Evolutionary conservation across 2,888 invertebrate species (phyloP).

Genomic region (Hydraecia micacea): DNA sequence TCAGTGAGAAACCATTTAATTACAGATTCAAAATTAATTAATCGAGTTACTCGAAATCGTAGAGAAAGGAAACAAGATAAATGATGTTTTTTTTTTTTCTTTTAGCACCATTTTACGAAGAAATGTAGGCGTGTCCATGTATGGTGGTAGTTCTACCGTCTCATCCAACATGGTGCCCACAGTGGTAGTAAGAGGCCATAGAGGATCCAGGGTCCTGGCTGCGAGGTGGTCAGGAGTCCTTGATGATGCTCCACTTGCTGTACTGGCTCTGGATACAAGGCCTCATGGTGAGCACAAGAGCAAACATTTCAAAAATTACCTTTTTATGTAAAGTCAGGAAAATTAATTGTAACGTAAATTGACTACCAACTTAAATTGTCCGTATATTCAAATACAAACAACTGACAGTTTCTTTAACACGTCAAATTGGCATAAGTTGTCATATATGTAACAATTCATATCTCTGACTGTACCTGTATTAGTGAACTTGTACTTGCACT

Average conservation of each 20-base stretch:
- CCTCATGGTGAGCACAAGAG: slow-evolving; percentile 80
- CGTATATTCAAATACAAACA: no score
- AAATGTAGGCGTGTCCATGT: slow-evolving; percentile 88
- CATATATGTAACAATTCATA: no score
- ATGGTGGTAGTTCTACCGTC: slow-evolving; percentile 81
- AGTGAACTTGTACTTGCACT: no score
- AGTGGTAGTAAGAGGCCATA: slow-evolving; percentile 84
- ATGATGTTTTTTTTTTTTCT: slow-evolving; percentile 13
- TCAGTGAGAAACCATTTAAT: background rate
- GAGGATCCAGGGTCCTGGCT: slow-evolving; percentile 85
- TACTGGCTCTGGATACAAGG: slow-evolving; percentile 84
- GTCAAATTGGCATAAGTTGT: no score
- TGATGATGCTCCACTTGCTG: slow-evolving; percentile 86
- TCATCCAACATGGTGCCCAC: slow-evolving; percentile 81
- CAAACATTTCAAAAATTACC: background rate
- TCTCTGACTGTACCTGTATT: no score
- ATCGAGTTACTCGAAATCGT: background rate
- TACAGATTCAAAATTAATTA: slow-evolving; percentile 11
- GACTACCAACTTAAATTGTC: no score
- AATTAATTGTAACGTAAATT: background rate
- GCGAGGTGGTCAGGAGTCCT: slow-evolving; percentile 88
- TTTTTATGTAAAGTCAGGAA: background rate
- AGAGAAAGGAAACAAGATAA: background rate
- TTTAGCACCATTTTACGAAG: slow-evolving; percentile 82
- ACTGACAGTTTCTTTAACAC: no score